These are phyloP conservation scores for Nezara viridula DNA, from an alignment of 2,888 invertebrate genomes.

Conservation along the genomic window DNA sequence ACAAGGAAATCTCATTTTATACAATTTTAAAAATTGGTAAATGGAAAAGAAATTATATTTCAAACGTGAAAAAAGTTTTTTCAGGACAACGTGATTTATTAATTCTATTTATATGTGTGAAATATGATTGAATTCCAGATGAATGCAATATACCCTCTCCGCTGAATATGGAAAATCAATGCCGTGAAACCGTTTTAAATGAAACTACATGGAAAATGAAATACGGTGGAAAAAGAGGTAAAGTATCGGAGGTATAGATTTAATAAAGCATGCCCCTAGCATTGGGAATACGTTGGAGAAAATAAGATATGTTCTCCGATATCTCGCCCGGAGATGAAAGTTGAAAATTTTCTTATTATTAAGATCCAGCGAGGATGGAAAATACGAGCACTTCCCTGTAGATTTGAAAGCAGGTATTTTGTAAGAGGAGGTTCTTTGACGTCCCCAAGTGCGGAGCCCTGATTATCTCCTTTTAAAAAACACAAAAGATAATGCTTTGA, in stretches of 20 bases:
- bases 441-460: background rate
- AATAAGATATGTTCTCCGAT: conserved; percentile 34
- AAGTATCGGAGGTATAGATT: conserved; percentile 7
- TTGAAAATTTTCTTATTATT: conserved; percentile 28
- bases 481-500: background rate
- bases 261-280: background rate
- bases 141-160: background rate
- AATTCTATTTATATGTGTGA: background rate
- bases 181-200: conserved; percentile 26
- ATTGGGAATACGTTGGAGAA: conserved; percentile 2
- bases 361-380: background rate
- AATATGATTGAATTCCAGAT: conserved; percentile 9
- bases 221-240: background rate
- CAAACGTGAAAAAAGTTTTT: background rate
- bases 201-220: conserved; percentile 38
- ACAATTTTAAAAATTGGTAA: background rate
- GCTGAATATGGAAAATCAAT: conserved; percentile 12
- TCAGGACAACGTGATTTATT: background rate
- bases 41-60: background rate
- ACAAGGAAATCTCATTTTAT: background rate
- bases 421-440: background rate
- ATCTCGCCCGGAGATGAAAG: conserved; percentile 1
- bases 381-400: background rate
- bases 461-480: background rate
- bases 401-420: background rate